Base-by-base conservation (phyloP, 1,140 invertebrate genomes). In the Homarus americanus region DNA sequence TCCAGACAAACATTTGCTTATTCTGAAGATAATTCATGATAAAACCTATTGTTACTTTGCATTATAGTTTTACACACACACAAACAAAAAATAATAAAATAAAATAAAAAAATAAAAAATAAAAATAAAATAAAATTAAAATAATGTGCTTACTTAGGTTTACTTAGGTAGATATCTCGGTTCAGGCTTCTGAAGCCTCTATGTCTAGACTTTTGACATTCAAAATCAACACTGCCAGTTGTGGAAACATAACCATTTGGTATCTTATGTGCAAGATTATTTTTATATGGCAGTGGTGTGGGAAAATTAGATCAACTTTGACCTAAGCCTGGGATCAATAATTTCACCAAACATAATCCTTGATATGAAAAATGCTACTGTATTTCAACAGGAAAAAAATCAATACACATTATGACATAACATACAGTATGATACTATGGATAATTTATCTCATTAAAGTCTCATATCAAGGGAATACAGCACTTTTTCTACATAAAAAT, bases 401-500 rank as follows among this genome's bases (percentile, higher is more conserved):
- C 5, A 63, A 49, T 20, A 63, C 20, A 63, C 15, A 24, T 63
- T 24, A 4, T 0, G 44, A 69, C n/a, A 1, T 0, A 69, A 69
- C 4, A 69, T 32, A 69, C n/a, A 32, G 63, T 32, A 69, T n/a
- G n/a, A n/a, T n/a, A 69, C 12, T 69, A 58, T 49, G 44, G n/a
- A n/a, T n/a, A n/a, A 69, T 32, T 32, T 7, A 69, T 69, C n/a
- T 32, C 63, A 69, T 7, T 32, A 32, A 4, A 10, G 28, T 69
- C 63, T 69, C n/a, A 69, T 69, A 69, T 69, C 63, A 69, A 69
- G 63, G 63, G 32, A 69, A 69, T 69, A 2, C 63, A 32, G 63
- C 28, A 69, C 32, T 69, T 69, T 32, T 32, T 32, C n/a, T 32
- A 32, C 28, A 69, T 69, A 69, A 32, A 32, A 69, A 28, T 69